These are phyloP conservation scores for Cremastobaeus sp. DNA, from an alignment of 2,888 invertebrate genomes.

Conservation along the genomic window DNA sequence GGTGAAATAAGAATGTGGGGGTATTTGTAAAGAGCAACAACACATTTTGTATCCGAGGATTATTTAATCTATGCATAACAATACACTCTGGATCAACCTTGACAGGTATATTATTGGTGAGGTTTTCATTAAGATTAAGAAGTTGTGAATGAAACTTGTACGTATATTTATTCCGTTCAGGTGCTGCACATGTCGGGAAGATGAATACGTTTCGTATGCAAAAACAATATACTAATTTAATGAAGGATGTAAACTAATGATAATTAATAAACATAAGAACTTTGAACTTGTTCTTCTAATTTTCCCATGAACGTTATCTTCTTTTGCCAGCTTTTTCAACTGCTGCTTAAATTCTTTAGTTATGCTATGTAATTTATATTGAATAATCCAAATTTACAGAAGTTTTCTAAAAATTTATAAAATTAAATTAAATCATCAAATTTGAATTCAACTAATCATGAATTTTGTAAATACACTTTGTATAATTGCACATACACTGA, in stretches of 20 bases:
- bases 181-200: conserved; percentile 18
- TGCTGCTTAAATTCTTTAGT: too few species aligned
- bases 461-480: too few species aligned
- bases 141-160: conserved; percentile 12
- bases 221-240: conserved; percentile 58
- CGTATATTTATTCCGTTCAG: conserved; percentile 43
- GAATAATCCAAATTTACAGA: too few species aligned
- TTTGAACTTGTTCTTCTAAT: too few species aligned
- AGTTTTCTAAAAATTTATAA: too few species aligned
- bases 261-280: conserved; percentile 62
- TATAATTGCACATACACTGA: too few species aligned
- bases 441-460: too few species aligned
- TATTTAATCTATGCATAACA: not conserved
- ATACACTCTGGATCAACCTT: conserved; percentile 1
- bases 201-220: conserved; percentile 30
- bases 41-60: conserved; percentile 24
- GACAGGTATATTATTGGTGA: not conserved
- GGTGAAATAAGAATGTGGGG: too few species aligned
- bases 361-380: too few species aligned
- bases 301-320: too few species aligned
- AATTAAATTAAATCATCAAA: too few species aligned
- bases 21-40: conserved; percentile 18
- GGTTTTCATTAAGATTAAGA: conserved; percentile 1
- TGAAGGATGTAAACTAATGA: conserved; percentile 64
- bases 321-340: too few species aligned